A percentile compares a stretch with the other conserved stretches of the same genome.
Evolutionary conservation across 2,888 invertebrate genomes (phyloP).

Genomic region (Thymelicus sylvestris): DNA sequence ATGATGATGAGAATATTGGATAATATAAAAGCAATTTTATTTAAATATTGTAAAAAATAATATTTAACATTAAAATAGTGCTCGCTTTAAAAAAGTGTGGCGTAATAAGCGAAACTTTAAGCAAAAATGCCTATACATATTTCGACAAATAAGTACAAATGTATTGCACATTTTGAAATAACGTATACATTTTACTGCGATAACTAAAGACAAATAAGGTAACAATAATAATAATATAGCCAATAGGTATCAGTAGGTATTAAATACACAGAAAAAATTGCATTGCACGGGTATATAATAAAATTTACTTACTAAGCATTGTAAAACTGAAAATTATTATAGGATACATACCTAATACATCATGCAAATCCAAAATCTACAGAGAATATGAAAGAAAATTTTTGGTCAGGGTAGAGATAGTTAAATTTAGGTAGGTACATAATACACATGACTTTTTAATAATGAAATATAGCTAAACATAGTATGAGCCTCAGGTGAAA

Average conservation of each 20-base stretch:
- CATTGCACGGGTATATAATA: too few relatives aligned
- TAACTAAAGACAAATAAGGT: neutral
- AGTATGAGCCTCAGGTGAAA: too few relatives aligned
- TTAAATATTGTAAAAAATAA: conserved; percentile 12
- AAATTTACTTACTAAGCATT: too few relatives aligned
- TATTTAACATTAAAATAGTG: neutral
- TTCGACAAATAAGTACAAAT: neutral
- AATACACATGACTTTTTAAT: too few relatives aligned
- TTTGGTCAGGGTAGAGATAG: neutral
- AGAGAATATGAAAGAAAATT: neutral
- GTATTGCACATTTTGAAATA: conserved; percentile 39
- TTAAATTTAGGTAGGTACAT: too few relatives aligned
- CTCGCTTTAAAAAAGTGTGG: conserved; percentile 15
- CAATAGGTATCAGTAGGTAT: too few relatives aligned
- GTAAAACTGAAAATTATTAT: too few relatives aligned
- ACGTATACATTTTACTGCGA: conserved; percentile 39
- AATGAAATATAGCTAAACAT: neutral
- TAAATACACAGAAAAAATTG: too few relatives aligned
- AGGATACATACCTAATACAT: neutral
- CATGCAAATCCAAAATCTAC: conserved; percentile 1
- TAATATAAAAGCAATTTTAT: conserved; percentile 13
- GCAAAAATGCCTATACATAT: neutral
- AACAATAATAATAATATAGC: too few relatives aligned
- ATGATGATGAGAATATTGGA: neutral
- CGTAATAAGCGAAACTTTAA: conserved; percentile 17